Conservation (phyloP, 2,888 invertebrate species). For the Drosophila conformis region DNA sequence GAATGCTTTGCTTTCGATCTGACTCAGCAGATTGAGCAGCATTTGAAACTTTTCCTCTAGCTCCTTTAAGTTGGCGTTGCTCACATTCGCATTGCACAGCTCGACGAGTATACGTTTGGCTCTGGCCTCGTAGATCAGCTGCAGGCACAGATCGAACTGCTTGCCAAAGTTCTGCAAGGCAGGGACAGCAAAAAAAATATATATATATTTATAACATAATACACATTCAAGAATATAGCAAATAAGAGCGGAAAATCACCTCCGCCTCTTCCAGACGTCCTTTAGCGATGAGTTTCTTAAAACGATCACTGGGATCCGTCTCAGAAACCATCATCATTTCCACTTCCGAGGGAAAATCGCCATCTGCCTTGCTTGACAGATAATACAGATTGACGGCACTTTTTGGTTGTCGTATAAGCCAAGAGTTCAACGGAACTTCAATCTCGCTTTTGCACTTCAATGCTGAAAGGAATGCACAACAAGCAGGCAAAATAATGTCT, state of each 20-base stretch:
- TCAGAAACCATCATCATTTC: slow-evolving; percentile 84
- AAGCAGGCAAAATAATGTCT: not conserved
- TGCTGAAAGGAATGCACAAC: slow-evolving; percentile 55
- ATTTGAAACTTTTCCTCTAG: slow-evolving; percentile 71
- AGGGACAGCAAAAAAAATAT: not conserved
- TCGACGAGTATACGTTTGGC: slow-evolving; percentile 79
- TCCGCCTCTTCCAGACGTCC: slow-evolving; percentile 84
- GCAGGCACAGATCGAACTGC: slow-evolving; percentile 83
- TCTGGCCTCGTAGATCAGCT: slow-evolving; percentile 84
- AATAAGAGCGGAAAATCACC: slow-evolving; percentile 41
- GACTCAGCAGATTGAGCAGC: slow-evolving; percentile 70
- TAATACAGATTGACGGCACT: slow-evolving; percentile 84
- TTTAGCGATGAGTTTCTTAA: slow-evolving; percentile 83
- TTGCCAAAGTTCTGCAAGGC: slow-evolving; percentile 80
- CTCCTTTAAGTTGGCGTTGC: slow-evolving; percentile 51
- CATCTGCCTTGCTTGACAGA: slow-evolving; percentile 68
- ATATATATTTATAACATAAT: not conserved
- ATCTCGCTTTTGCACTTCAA: slow-evolving; percentile 82
- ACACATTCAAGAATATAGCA: not conserved
- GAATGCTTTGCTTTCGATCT: slow-evolving; percentile 81
- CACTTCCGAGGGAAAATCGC: slow-evolving; percentile 75
- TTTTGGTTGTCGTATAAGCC: slow-evolving; percentile 84
- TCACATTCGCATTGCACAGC: slow-evolving; percentile 64
- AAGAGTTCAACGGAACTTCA: slow-evolving; percentile 75
- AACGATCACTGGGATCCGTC: slow-evolving; percentile 83